Conservation (phyloP, 2,113 vertebrate species). For the Otocyon megalotis region DNA sequence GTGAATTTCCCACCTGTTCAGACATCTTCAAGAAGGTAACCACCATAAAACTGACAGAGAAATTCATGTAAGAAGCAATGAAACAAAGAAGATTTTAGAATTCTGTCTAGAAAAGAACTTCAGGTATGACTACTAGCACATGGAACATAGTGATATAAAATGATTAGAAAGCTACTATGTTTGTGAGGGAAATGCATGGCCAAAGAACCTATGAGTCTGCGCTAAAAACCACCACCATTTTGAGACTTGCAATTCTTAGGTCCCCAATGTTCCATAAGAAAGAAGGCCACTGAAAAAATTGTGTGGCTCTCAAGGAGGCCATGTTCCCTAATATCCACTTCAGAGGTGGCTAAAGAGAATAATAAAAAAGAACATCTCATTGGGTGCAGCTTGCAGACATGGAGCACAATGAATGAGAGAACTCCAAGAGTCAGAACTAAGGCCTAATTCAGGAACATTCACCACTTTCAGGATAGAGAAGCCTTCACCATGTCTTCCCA, state of each 20-base stretch:
- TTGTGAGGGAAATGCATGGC: neutral
- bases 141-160: neutral
- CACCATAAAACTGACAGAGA: neutral
- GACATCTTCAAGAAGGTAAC: neutral
- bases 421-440: neutral
- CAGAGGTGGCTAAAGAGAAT: neutral
- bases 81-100: constrained; percentile 2
- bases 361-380: neutral
- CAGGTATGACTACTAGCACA: neutral
- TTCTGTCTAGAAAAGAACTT: neutral
- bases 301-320: neutral
- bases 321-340: neutral
- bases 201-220: neutral
- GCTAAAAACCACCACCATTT: neutral
- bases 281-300: neutral
- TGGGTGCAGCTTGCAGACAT: neutral
- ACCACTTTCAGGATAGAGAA: neutral
- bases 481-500: neutral
- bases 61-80: neutral
- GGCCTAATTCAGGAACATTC: neutral
- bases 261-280: neutral
- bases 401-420: neutral
- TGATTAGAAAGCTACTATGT: neutral
- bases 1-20: neutral
- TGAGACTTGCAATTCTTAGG: neutral